phyloP scores from a whole-genome alignment of 2,113 vertebrate genomes.

The Typhlomys cinereus region DNA sequence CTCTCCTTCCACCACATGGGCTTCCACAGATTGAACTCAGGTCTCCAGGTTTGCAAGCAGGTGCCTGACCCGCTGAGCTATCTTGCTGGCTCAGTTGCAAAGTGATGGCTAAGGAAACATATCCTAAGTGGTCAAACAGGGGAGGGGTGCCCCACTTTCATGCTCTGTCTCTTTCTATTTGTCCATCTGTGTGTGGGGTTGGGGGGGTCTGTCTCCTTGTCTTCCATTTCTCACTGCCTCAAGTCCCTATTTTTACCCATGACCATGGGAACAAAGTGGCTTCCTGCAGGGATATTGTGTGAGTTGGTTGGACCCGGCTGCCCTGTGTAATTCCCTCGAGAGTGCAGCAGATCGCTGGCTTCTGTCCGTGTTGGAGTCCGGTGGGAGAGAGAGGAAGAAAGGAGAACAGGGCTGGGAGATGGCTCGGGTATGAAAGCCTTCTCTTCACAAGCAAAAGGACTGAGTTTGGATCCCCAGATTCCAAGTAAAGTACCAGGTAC shows the following conservation, averaged over 20 bases:
- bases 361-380: not conserved
- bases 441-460: no score
- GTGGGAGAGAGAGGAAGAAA: not conserved
- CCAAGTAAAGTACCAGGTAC: no score
- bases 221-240: not conserved
- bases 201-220: not conserved
- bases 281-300: not conserved
- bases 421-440: no score
- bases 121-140: no score
- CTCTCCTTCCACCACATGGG: no score
- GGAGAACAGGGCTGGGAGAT: not conserved
- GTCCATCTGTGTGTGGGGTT: not conserved
- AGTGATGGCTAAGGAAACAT: fast-evolving
- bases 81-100: not conserved
- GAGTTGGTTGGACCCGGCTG: not conserved
- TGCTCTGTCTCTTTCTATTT: not conserved
- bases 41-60: not conserved
- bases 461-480: no score
- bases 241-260: slow-evolving; percentile 43
- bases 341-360: not conserved
- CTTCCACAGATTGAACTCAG: no score
- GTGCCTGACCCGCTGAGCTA: no score
- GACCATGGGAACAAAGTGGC: not conserved
- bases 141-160: no score
- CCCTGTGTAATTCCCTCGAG: not conserved